phyloP scores from a whole-genome alignment of 2,113 vertebrate genomes.

The Pao palembangensis region DNA sequence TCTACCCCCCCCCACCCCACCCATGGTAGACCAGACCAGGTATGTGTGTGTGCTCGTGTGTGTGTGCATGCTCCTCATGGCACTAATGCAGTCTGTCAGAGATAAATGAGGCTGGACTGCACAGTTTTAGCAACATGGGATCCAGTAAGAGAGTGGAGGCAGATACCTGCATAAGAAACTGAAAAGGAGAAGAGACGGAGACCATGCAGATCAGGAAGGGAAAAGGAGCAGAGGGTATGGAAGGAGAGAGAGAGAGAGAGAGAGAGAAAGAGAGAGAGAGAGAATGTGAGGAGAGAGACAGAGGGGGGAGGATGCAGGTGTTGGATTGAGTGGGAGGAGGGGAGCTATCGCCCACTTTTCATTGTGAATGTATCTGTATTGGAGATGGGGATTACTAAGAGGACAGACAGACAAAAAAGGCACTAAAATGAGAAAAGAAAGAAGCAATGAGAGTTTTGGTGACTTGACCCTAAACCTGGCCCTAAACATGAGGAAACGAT shows the following conservation, averaged over 20 bases:
- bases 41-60: conserved; percentile 22
- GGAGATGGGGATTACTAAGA: conserved; percentile 21
- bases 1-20: no score
- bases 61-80: conserved; percentile 46
- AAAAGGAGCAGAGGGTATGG: conserved; percentile 8
- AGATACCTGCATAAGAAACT: conserved; percentile 64
- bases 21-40: conserved; percentile 51
- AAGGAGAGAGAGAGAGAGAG: conserved; percentile 24
- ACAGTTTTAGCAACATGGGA: conserved; percentile 47
- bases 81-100: conserved; percentile 73
- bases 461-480: no score
- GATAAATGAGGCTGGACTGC: conserved; percentile 72
- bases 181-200: conserved; percentile 8
- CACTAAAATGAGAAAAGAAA: not conserved
- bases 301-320: conserved; percentile 6
- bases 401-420: conserved; percentile 3
- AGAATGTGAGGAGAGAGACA: conserved; percentile 20
- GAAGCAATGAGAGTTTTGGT: not conserved
- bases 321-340: conserved; percentile 15
- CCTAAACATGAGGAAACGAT: no score
- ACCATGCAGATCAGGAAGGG: conserved; percentile 17
- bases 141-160: conserved; percentile 33
- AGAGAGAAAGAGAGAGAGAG: conserved; percentile 17
- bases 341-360: not conserved
- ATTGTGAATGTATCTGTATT: conserved; percentile 3